Evolutionary conservation across 2,888 invertebrate species (phyloP).

Genomic region (Baronia brevicornis): DNA sequence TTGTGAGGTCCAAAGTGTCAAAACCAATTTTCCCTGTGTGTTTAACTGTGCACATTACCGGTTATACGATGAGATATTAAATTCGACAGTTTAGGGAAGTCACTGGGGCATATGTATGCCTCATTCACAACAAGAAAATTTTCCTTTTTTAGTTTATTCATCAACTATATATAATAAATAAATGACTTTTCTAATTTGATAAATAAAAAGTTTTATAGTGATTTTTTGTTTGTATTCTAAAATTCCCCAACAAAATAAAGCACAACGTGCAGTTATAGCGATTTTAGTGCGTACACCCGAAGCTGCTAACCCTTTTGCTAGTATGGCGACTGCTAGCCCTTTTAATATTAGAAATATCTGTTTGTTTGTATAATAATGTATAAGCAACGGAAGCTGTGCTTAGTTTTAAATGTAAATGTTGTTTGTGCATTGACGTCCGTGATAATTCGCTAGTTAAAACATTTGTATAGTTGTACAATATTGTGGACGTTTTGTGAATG

Average conservation of each 20-base stretch:
- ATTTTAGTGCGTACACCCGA: too few species aligned
- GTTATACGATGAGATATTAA: constrained; percentile 10
- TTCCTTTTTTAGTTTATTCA: not conserved
- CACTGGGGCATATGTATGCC: constrained; percentile 5
- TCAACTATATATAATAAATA: not conserved
- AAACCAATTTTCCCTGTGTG: constrained; percentile 12
- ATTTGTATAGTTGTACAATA: not conserved
- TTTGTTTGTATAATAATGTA: too few species aligned
- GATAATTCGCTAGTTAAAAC: not conserved
- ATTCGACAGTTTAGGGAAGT: constrained; percentile 10
- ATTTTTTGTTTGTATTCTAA: too few species aligned
- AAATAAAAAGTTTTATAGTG: too few species aligned
- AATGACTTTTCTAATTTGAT: not conserved
- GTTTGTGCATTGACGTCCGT: too few species aligned
- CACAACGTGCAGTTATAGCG: too few species aligned
- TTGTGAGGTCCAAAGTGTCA: constrained; percentile 15
- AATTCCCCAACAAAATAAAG: too few species aligned
- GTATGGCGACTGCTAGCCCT: too few species aligned
- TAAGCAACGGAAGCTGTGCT: too few species aligned
- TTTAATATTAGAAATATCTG: too few species aligned
- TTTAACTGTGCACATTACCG: constrained; percentile 14
- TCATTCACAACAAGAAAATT: not conserved
- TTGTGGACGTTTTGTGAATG: not conserved
- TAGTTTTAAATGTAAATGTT: too few species aligned
- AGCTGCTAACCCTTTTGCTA: too few species aligned